Evolutionary conservation across 1,140 invertebrate genomes (phyloP).

Genomic region (Macrobrachium rosenbergii): DNA sequence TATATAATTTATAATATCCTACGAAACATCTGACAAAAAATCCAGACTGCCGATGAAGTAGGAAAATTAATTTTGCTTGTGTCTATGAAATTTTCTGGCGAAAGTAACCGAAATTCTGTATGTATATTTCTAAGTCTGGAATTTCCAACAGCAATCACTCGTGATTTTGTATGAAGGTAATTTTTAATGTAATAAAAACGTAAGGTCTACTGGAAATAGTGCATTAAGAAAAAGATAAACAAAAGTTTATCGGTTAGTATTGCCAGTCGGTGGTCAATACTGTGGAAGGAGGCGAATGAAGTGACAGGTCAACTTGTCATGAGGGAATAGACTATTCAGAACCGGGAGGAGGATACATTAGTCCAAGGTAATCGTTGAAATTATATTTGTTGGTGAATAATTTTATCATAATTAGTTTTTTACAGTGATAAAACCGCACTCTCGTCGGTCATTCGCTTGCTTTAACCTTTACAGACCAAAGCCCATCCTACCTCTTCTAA

Average conservation of each 20-base stretch:
- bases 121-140: not conserved
- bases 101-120: not conserved
- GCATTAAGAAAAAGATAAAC: not conserved
- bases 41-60: not conserved
- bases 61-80: not conserved
- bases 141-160: not conserved
- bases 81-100: not conserved
- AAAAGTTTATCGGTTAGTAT: not conserved
- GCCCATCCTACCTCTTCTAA: no score
- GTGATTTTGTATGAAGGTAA: not conserved
- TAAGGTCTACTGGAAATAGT: not conserved
- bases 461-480: no score
- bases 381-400: not conserved
- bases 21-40: not conserved
- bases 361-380: not conserved
- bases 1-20: not conserved
- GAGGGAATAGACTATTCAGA: not conserved
- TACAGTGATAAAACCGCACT: no score
- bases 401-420: not conserved
- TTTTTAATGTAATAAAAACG: not conserved
- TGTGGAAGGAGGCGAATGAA: conserved; percentile 1
- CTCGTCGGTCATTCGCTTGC: no score
- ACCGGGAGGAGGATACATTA: not conserved
- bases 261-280: conserved; percentile 36
- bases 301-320: conserved; percentile 13